These are phyloP conservation scores for Caligus rogercresseyi DNA, from an alignment of 1,140 invertebrate genomes.

Conservation along the genomic window DNA sequence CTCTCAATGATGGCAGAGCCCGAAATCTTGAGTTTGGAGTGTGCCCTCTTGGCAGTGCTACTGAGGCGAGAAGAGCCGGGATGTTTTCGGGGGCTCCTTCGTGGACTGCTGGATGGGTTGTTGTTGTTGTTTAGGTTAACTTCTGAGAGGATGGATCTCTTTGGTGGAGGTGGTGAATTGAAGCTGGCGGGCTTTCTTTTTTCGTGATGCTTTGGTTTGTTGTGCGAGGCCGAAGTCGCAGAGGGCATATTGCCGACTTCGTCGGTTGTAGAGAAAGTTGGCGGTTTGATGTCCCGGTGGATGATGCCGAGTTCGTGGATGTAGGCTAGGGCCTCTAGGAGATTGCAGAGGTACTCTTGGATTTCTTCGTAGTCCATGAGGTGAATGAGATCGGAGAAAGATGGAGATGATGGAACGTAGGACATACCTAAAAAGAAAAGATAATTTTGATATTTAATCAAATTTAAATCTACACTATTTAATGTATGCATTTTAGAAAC, in stretches of 20 bases:
- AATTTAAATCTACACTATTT: no score
- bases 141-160: background rate
- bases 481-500: no score
- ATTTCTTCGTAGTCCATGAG: conserved; percentile 37
- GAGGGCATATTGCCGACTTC: conserved; percentile 48
- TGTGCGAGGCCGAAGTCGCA: conserved; percentile 76
- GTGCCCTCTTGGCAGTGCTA: no score
- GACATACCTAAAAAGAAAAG: conserved; percentile 6
- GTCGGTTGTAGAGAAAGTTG: conserved; percentile 67
- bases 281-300: conserved; percentile 81
- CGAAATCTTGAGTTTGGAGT: conserved; percentile 5
- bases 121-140: background rate
- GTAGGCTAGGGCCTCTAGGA: conserved; percentile 53
- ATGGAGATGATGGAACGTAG: background rate
- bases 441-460: no score
- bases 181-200: conserved; percentile 6
- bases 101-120: background rate
- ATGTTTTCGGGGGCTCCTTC: conserved; percentile 15
- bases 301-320: conserved; percentile 72
- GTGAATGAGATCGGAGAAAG: conserved; percentile 8
- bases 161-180: conserved; percentile 13
- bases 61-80: conserved; percentile 2
- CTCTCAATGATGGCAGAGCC: background rate
- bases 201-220: conserved; percentile 13
- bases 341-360: conserved; percentile 57